phyloP scores from a whole-genome alignment of 1,140 invertebrate genomes.

The Lucilia sericata region DNA sequence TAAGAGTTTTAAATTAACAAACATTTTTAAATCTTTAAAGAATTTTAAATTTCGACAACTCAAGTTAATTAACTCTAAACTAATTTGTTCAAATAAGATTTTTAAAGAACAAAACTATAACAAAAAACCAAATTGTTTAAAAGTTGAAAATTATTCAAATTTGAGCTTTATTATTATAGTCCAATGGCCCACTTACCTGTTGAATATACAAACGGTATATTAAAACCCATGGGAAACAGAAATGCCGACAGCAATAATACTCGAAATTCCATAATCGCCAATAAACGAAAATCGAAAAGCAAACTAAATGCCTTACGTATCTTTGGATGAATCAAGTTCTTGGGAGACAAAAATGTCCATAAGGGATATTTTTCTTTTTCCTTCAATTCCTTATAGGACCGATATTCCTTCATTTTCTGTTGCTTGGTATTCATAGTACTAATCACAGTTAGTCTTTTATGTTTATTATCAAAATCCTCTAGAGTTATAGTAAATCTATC shows the following conservation, averaged over 20 bases:
- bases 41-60: no score
- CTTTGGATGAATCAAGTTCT: slow-evolving; percentile 45
- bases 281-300: slow-evolving; percentile 57
- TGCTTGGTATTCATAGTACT: neutral
- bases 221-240: slow-evolving; percentile 61
- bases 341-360: slow-evolving; percentile 26
- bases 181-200: slow-evolving; percentile 18
- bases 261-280: slow-evolving; percentile 55
- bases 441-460: neutral
- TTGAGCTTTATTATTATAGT: no score
- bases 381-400: slow-evolving; percentile 4
- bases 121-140: no score
- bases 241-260: slow-evolving; percentile 56
- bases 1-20: no score
- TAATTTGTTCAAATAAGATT: no score
- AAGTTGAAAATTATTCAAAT: no score
- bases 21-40: no score
- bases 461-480: neutral
- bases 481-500: neutral
- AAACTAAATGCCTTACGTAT: slow-evolving; percentile 47
- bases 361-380: slow-evolving; percentile 3
- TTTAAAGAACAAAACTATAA: no score
- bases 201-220: slow-evolving; percentile 62
- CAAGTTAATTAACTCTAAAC: no score
- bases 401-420: neutral